phyloP scores from a whole-genome alignment of 37 sponge, comb jelly and placozoan genomes.

The Chondrilla cf. caribensis region DNA sequence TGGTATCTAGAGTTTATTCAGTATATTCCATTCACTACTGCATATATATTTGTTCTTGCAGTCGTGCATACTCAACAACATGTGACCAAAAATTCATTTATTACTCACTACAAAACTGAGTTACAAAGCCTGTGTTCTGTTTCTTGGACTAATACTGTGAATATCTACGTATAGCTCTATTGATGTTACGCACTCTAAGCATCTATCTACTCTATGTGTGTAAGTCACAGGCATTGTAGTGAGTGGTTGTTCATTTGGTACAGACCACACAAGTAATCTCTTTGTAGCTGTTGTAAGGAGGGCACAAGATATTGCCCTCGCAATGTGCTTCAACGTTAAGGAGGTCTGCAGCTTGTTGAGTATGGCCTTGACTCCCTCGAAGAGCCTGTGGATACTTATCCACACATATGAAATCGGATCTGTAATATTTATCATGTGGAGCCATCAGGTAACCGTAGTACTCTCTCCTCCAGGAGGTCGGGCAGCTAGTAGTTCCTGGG shows the following conservation, averaged over 20 bases:
- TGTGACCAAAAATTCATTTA: too few relatives aligned
- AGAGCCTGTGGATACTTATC: neutral
- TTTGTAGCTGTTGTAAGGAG: slow-evolving; percentile 11
- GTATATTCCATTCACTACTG: too few relatives aligned
- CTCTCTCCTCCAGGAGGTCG: slow-evolving; percentile 10
- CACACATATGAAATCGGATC: slow-evolving; percentile 9
- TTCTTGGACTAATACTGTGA: too few relatives aligned
- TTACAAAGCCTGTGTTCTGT: too few relatives aligned
- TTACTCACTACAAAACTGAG: too few relatives aligned
- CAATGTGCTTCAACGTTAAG: slow-evolving; percentile 18
- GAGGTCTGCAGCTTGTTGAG: slow-evolving; percentile 9
- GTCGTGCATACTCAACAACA: too few relatives aligned
- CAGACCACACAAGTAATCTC: slow-evolving; percentile 23
- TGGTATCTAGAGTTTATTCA: too few relatives aligned
- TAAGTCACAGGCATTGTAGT: too few relatives aligned
- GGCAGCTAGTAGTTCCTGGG: slow-evolving; percentile 3
- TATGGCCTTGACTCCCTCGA: neutral
- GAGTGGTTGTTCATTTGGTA: neutral
- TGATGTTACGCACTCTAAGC: too few relatives aligned
- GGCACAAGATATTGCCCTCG: slow-evolving; percentile 9
- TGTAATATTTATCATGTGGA: neutral
- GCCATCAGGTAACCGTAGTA: slow-evolving; percentile 34
- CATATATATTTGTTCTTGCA: too few relatives aligned
- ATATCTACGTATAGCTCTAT: too few relatives aligned
- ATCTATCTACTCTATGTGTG: too few relatives aligned